Percentiles rank a stretch among this genome's conserved stretches.
Evolutionary conservation across 2,797 vertebrate species (phyloP).

Genomic region (Chiloscyllium punctatum): DNA sequence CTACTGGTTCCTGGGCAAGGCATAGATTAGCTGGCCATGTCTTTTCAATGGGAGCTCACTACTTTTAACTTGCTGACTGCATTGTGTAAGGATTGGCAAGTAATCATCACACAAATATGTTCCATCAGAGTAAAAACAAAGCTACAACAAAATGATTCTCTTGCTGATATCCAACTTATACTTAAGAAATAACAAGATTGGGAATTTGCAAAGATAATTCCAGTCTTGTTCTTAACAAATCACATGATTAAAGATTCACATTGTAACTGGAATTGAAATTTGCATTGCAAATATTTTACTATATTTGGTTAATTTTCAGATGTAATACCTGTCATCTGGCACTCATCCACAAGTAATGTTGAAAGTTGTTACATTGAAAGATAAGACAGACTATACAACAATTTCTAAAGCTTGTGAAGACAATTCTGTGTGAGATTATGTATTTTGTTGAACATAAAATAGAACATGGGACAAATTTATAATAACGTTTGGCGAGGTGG

Average conservation of each 20-base stretch:
- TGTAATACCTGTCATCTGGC: not conserved
- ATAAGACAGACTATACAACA: not conserved
- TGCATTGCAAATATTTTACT: not conserved
- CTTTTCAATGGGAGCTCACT: not conserved
- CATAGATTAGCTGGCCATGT: not conserved
- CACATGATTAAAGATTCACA: not conserved
- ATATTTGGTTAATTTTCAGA: not conserved
- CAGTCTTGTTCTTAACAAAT: not conserved
- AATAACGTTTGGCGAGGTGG: not conserved
- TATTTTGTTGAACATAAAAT: not conserved
- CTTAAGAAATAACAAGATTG: not conserved
- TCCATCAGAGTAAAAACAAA: not conserved
- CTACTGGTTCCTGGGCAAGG: not conserved
- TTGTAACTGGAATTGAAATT: not conserved
- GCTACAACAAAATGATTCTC: not conserved
- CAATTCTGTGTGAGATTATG: not conserved
- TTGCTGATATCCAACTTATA: not conserved
- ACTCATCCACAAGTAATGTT: not conserved
- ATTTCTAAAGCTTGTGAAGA: not conserved
- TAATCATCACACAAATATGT: not conserved
- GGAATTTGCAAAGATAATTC: not conserved
- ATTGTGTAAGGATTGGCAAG: too few species aligned
- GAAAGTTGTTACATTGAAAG: not conserved
- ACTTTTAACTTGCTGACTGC: conserved; percentile 19
- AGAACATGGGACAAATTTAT: not conserved